Evolutionary conservation across 2,888 invertebrate species (phyloP).

Genomic region (Stenotaenia linearis): DNA sequence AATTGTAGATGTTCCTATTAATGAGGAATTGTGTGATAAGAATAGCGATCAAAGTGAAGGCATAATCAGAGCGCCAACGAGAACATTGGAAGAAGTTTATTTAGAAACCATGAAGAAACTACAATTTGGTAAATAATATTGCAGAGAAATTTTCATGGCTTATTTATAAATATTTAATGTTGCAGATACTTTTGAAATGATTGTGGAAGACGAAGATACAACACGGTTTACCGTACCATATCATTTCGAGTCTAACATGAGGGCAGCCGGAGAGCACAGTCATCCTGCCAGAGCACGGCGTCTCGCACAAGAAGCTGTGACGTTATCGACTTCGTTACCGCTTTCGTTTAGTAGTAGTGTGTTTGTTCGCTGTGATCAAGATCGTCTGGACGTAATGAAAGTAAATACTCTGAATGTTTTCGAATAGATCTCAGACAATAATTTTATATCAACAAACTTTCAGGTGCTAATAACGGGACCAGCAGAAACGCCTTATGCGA

Average conservation of each 20-base stretch:
- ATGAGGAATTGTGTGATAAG: neutral
- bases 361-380: slow-evolving; percentile 90
- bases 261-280: slow-evolving; percentile 76
- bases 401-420: too few species aligned
- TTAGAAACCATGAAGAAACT: slow-evolving; percentile 79
- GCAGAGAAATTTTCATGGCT: neutral
- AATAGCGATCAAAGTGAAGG: neutral
- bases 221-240: slow-evolving; percentile 80
- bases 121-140: slow-evolving; percentile 79
- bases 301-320: slow-evolving; percentile 90
- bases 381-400: slow-evolving; percentile 93
- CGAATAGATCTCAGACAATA: too few species aligned
- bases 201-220: slow-evolving; percentile 62
- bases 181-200: slow-evolving; percentile 85
- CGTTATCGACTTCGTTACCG: slow-evolving; percentile 83
- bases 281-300: slow-evolving; percentile 83
- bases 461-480: slow-evolving; percentile 86
- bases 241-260: slow-evolving; percentile 81
- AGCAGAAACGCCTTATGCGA: slow-evolving; percentile 84
- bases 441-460: too few species aligned
- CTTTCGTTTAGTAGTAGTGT: slow-evolving; percentile 89
- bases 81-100: slow-evolving; percentile 65
- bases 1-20: neutral
- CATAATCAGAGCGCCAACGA: neutral
- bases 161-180: neutral